Conservation (phyloP, 2,888 invertebrate genomes). For the Teleogryllus oceanicus region DNA sequence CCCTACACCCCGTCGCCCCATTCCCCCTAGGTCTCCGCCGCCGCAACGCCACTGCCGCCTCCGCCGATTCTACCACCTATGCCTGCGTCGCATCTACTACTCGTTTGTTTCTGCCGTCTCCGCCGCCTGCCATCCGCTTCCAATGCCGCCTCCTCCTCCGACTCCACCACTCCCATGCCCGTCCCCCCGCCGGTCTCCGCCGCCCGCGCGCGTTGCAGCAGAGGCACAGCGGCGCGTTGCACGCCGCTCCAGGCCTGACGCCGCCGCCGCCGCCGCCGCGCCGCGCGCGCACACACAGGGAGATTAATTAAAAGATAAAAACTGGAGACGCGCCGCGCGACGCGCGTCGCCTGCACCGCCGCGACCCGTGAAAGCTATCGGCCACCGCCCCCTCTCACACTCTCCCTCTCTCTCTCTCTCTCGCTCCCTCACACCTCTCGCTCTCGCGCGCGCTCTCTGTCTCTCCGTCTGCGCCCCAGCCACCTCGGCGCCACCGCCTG, state of each 20-base stretch:
- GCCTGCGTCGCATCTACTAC: too few species aligned
- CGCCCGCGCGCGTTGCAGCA: too few species aligned
- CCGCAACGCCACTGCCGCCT: too few species aligned
- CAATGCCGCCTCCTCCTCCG: too few species aligned
- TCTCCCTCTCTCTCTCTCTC: neutral
- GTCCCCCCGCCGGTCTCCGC: too few species aligned
- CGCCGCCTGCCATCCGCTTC: too few species aligned
- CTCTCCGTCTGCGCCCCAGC: neutral
- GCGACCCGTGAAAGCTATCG: slow-evolving; percentile 18
- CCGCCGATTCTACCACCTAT: too few species aligned
- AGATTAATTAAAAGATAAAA: slow-evolving; percentile 18
- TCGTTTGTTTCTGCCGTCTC: too few species aligned
- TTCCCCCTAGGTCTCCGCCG: too few species aligned
- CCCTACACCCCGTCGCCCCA: too few species aligned
- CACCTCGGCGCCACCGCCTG: neutral
- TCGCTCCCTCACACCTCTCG: neutral
- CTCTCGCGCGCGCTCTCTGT: neutral
- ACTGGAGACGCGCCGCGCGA: neutral
- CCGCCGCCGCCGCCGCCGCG: neutral
- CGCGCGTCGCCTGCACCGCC: neutral
- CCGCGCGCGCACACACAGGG: neutral
- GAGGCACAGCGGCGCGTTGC: neutral
- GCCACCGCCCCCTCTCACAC: neutral
- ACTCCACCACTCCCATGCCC: too few species aligned
- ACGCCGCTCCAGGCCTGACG: neutral